phyloP scores from a whole-genome alignment of 2,888 invertebrate genomes.

The Melinopterus prodromus region DNA sequence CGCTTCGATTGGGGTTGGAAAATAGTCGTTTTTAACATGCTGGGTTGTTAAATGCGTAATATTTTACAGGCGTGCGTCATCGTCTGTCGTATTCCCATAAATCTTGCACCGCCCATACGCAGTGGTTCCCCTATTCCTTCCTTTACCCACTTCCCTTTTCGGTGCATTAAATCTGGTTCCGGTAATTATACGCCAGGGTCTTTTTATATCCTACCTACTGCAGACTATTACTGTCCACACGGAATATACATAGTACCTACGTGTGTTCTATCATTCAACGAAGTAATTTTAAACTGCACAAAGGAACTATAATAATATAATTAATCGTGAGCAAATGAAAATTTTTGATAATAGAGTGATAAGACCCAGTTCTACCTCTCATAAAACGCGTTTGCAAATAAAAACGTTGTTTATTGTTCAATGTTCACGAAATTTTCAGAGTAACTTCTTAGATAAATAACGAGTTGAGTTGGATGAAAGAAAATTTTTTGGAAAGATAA shows the following conservation, averaged over 20 bases:
- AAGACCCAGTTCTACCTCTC: too few species aligned
- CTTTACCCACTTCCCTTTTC: slow-evolving; percentile 23
- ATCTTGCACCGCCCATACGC: slow-evolving; percentile 25
- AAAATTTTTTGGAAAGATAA: too few species aligned
- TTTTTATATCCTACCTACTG: neutral
- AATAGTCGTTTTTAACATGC: neutral
- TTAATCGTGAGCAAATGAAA: too few species aligned
- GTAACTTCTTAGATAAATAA: too few species aligned
- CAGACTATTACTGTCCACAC: neutral
- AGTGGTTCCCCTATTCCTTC: slow-evolving; percentile 24
- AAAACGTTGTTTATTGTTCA: too few species aligned
- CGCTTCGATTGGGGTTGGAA: neutral
- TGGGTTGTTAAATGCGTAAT: neutral
- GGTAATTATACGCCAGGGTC: slow-evolving; percentile 15
- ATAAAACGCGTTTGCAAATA: too few species aligned
- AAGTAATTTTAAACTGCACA: too few species aligned
- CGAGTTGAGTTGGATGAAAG: too few species aligned
- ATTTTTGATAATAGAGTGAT: too few species aligned
- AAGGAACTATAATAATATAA: too few species aligned
- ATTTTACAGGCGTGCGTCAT: slow-evolving; percentile 22
- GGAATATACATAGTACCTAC: neutral
- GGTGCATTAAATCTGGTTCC: slow-evolving; percentile 18
- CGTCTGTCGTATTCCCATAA: neutral
- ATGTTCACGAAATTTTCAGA: too few species aligned
- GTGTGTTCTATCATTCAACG: neutral